Evolutionary conservation across 2,113 vertebrate genomes (phyloP).

Genomic region (Tauraco erythrolophus): DNA sequence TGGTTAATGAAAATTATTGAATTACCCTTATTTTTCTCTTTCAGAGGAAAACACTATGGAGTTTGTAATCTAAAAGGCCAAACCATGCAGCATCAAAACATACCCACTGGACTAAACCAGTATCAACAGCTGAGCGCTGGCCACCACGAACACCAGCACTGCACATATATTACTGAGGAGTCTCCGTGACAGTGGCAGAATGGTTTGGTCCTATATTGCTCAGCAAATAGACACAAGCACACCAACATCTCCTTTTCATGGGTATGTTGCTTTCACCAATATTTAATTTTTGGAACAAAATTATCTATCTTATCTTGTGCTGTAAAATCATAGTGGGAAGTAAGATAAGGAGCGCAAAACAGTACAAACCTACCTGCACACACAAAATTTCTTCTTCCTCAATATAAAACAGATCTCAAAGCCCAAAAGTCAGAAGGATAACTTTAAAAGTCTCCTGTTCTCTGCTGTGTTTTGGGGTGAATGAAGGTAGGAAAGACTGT

Average conservation of each 20-base stretch:
- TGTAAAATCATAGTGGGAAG: background rate
- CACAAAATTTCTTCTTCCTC: background rate
- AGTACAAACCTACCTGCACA: background rate
- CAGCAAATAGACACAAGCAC: background rate
- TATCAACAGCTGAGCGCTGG: background rate
- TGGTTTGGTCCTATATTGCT: background rate
- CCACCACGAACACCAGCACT: background rate
- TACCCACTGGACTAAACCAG: background rate
- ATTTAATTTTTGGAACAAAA: background rate
- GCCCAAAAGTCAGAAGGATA: background rate
- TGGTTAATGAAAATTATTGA: background rate
- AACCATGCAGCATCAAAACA: background rate
- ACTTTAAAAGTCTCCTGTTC: background rate
- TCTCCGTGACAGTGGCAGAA: background rate
- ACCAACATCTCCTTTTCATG: background rate
- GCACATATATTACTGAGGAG: background rate
- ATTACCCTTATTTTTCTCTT: background rate
- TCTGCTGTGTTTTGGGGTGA: background rate
- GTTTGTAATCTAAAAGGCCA: background rate
- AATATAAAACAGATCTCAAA: background rate
- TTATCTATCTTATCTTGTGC: background rate
- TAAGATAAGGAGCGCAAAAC: background rate
- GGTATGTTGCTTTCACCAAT: background rate
- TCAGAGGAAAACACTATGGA: background rate
- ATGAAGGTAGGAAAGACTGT: background rate